Evolutionary conservation across 2,797 vertebrate genomes (phyloP).

Genomic region (Natrix natrix): DNA sequence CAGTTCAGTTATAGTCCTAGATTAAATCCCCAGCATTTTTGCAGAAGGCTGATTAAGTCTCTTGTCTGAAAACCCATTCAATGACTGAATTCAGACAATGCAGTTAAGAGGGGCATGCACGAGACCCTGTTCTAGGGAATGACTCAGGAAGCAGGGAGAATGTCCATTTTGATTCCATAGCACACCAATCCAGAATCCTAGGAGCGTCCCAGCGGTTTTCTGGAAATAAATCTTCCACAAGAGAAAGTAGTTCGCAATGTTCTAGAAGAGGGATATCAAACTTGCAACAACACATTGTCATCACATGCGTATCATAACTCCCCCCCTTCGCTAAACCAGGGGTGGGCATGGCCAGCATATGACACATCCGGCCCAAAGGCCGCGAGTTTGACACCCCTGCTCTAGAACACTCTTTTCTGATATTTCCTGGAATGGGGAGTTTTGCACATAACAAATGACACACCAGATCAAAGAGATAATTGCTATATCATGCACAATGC

Average conservation of each 20-base stretch:
- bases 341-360: too few relatives aligned
- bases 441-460: background rate
- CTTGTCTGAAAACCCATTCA: background rate
- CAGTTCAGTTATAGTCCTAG: background rate
- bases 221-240: background rate
- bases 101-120: background rate
- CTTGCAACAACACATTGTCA: too few relatives aligned
- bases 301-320: too few relatives aligned
- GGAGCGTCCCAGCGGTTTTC: background rate
- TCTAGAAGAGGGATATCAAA: background rate
- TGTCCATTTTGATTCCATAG: background rate
- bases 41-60: background rate
- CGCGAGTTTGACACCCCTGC: too few relatives aligned
- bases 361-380: rapidly evolving
- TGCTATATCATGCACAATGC: background rate
- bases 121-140: background rate
- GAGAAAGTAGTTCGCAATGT: background rate
- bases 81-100: background rate
- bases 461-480: background rate
- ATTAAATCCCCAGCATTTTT: background rate
- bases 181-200: background rate
- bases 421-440: background rate
- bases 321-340: too few relatives aligned
- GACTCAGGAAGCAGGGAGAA: background rate
- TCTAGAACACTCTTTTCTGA: background rate